phyloP scores from a whole-genome alignment of 2,888 invertebrate genomes.

The Synanthedon formicaeformis region DNA sequence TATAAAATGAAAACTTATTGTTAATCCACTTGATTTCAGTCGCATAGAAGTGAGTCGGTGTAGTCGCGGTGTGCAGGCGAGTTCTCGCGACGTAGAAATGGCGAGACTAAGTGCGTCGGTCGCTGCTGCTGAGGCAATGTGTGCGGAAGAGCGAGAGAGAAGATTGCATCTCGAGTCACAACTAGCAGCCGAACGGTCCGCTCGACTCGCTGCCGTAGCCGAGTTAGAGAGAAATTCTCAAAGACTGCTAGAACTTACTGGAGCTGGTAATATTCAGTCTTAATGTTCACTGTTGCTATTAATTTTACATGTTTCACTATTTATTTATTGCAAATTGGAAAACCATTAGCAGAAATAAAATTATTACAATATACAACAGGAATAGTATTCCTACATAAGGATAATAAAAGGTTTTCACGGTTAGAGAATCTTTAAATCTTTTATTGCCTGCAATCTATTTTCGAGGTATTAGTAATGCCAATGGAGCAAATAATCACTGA shows the following conservation, averaged over 20 bases:
- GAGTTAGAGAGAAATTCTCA: slow-evolving; percentile 82
- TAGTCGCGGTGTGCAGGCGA: slow-evolving; percentile 73
- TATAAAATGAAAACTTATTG: background rate
- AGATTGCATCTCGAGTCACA: slow-evolving; percentile 70
- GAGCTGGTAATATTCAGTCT: slow-evolving; percentile 40
- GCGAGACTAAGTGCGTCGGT: slow-evolving; percentile 72
- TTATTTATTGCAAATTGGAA: too few species aligned
- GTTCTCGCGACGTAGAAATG: slow-evolving; percentile 74
- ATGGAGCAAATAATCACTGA: too few species aligned
- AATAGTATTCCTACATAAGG: too few species aligned
- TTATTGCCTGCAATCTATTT: too few species aligned
- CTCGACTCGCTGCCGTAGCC: slow-evolving; percentile 78
- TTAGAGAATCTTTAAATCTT: too few species aligned
- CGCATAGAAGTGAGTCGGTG: slow-evolving; percentile 59
- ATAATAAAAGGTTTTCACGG: too few species aligned
- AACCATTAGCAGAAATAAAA: too few species aligned
- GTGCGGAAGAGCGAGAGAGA: slow-evolving; percentile 71
- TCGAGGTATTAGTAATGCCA: too few species aligned
- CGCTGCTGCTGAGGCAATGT: slow-evolving; percentile 70
- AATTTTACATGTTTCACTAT: too few species aligned
- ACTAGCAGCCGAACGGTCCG: slow-evolving; percentile 77
- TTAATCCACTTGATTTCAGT: slow-evolving; percentile 14
- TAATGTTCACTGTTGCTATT: too few species aligned
- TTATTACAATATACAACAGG: too few species aligned
- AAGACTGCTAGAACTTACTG: slow-evolving; percentile 73